Percentiles rank a stretch among this genome's conserved stretches.
These are phyloP conservation scores for Odontothrips loti DNA, from an alignment of 2,888 invertebrate species.

Conservation along the genomic window DNA sequence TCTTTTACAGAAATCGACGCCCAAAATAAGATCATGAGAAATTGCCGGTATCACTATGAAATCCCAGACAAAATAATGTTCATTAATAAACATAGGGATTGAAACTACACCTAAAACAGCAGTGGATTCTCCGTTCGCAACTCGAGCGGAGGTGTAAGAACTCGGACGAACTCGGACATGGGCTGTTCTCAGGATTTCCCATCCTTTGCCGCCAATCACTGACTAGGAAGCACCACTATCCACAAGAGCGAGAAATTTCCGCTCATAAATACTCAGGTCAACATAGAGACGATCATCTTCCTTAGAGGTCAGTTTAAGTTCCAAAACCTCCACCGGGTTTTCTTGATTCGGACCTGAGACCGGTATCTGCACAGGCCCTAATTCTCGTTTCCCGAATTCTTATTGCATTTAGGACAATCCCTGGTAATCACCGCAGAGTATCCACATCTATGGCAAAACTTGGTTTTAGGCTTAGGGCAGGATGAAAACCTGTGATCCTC, in stretches of 20 bases:
- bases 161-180: neutral
- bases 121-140: slow-evolving; percentile 28
- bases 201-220: neutral
- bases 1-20: neutral
- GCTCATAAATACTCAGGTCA: neutral
- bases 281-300: slow-evolving; percentile 29
- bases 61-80: neutral
- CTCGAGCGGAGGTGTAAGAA: neutral
- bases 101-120: slow-evolving; percentile 7
- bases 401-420: neutral
- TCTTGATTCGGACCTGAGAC: neutral
- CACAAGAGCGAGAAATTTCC: neutral
- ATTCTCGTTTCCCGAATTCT: neutral
- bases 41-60: neutral
- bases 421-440: neutral
- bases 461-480: neutral
- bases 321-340: slow-evolving; percentile 2
- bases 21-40: neutral
- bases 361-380: neutral
- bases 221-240: slow-evolving; percentile 25
- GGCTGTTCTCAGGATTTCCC: neutral
- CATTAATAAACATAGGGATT: neutral
- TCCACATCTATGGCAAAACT: neutral
- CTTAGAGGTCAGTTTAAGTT: neutral
- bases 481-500: neutral